Evolutionary conservation across 2,797 vertebrate species (phyloP).

Genomic region (Discoglossus pictus): DNA sequence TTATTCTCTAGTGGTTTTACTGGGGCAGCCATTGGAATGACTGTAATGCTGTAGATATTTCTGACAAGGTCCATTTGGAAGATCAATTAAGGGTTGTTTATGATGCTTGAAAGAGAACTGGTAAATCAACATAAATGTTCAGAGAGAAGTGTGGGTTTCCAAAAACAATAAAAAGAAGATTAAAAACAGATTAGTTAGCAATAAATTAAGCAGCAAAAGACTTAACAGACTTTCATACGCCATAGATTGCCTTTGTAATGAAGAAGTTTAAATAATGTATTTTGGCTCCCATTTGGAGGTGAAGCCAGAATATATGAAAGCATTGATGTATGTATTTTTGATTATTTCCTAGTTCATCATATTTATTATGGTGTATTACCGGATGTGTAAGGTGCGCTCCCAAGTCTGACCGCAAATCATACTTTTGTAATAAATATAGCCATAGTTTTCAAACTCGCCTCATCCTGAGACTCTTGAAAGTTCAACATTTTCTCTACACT

Average conservation of each 20-base stretch:
- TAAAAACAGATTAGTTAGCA: conserved; percentile 49
- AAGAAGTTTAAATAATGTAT: conserved; percentile 41
- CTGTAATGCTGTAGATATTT: conserved; percentile 40
- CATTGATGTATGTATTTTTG: not conserved
- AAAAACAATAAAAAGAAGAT: conserved; percentile 52
- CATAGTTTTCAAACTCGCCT: too few species aligned
- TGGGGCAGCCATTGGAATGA: conserved; percentile 18
- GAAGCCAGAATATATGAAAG: not conserved
- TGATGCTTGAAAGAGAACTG: conserved; percentile 47
- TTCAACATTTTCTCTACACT: too few species aligned
- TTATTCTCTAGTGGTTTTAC: conserved; percentile 32
- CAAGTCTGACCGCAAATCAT: too few species aligned
- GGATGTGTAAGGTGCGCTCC: too few species aligned
- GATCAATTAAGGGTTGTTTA: conserved; percentile 48
- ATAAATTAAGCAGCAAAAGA: conserved; percentile 41
- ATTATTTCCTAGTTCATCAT: not conserved
- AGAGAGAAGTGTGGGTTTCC: conserved; percentile 48
- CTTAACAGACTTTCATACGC: conserved; percentile 41
- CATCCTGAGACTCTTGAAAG: too few species aligned
- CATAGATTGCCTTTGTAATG: conserved; percentile 39
- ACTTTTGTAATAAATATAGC: too few species aligned
- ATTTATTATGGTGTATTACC: too few species aligned
- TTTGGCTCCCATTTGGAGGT: conserved; percentile 24
- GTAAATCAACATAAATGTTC: conserved; percentile 49
- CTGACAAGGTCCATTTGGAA: conserved; percentile 48